A percentile compares a stretch with the other conserved stretches of the same genome.
Conservation (phyloP, 2,888 invertebrate species). For the Microctonus hyperodae region DNA sequence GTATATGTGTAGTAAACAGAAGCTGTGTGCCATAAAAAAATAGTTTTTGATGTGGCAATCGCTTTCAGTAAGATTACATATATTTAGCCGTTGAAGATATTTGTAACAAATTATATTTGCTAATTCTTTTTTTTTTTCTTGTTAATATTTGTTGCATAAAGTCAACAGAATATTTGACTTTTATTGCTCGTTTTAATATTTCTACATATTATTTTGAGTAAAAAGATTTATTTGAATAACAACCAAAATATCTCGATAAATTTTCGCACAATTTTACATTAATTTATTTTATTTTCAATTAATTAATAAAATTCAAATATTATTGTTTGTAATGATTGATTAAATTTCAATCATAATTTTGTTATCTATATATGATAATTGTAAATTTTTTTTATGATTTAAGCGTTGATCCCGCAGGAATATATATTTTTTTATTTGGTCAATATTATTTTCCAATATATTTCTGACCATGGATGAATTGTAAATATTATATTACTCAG, state of each 20-base stretch:
- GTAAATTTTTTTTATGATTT: conserved; percentile 19
- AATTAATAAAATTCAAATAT: not conserved
- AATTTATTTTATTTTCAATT: conserved; percentile 4
- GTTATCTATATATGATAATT: not conserved
- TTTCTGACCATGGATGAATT: conserved; percentile 20
- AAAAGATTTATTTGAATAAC: not conserved
- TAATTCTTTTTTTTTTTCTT: not conserved
- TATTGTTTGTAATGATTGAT: conserved; percentile 3
- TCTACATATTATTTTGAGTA: not conserved
- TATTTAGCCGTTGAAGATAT: not conserved
- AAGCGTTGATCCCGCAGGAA: conserved; percentile 39
- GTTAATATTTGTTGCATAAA: conserved; percentile 19
- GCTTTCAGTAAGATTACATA: conserved; percentile 14
- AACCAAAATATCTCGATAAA: not conserved
- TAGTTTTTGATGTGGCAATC: conserved; percentile 22
- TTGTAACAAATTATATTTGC: not conserved
- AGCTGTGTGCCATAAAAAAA: conserved; percentile 42
- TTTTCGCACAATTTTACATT: not conserved
- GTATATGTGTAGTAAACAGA: conserved; percentile 31
- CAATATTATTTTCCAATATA: conserved; percentile 15
- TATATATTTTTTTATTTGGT: conserved; percentile 37
- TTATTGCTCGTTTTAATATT: conserved; percentile 24
- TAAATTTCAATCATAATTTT: conserved; percentile 9
- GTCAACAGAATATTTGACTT: conserved; percentile 31
- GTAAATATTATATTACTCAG: conserved; percentile 26